Base-by-base conservation (phyloP, 2,888 invertebrate genomes). In the Enchytraeus crypticus region DNA sequence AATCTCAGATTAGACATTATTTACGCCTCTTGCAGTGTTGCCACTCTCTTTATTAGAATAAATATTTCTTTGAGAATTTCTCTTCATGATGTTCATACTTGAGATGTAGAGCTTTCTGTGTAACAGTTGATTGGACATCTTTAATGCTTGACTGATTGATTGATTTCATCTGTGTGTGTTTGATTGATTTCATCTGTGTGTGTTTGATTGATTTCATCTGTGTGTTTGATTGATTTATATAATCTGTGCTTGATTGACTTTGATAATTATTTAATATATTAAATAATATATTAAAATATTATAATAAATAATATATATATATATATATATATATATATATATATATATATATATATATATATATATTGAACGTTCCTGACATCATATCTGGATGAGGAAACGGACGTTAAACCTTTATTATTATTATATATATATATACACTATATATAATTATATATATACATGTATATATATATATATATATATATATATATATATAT, bases 291-390 rank as follows among this genome's bases (percentile, higher is more conserved):
- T n/a, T n/a, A 45, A 5, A 11, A 5, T 38, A 38, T 14, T 45
- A 33, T n/a, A 55, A 5, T 5, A 38, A 1, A 21, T 5, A 5
- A 45, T 43, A 8, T n/a, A 18, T 43, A 55, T 49, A 49, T 49
- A 49, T 49, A 49, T 49, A 49, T 49, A 49, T 49, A 49, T 49
- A 49, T 49, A 49, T 49, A 49, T 49, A 49, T 49, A 49, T 30
- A 30, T 30, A 30, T 30, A 30, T 30, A 30, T 54, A 54, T 54
- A n/a, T n/a, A n/a, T n/a, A n/a, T n/a, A n/a, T n/a, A n/a, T n/a
- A n/a, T n/a, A n/a, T n/a, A n/a, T n/a, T n/a, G n/a, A n/a, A n/a
- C n/a, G n/a, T n/a, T n/a, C n/a, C n/a, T n/a, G n/a, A n/a, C n/a
- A n/a, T n/a, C n/a, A n/a, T n/a, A n/a, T n/a, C n/a, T n/a, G n/a